These are phyloP conservation scores for Panthera uncia DNA, from an alignment of 2,113 vertebrate species.

Conservation along the genomic window DNA sequence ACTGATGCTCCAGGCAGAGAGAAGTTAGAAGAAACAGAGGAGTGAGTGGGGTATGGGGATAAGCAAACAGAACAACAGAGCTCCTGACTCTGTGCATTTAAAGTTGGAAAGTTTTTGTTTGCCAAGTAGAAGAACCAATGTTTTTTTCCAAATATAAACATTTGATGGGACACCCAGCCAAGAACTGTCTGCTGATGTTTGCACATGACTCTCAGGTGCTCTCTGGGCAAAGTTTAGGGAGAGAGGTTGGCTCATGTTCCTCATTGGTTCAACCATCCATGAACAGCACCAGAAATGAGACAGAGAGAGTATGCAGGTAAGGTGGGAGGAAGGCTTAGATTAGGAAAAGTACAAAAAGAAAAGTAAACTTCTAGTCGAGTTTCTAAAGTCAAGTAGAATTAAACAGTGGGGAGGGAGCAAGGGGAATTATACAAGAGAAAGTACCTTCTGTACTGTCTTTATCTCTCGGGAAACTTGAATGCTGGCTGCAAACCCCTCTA, in stretches of 20 bases:
- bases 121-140: neutral
- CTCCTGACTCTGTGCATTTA: neutral
- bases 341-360: neutral
- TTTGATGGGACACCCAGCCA: constrained; percentile 26
- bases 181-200: neutral
- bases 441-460: neutral
- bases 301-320: neutral
- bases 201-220: constrained; percentile 53
- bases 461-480: neutral
- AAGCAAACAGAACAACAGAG: neutral
- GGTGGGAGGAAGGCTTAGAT: neutral
- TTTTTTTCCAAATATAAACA: constrained; percentile 55
- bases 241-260: neutral
- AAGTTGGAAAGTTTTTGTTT: constrained; percentile 1
- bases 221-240: neutral
- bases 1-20: neutral
- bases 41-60: neutral
- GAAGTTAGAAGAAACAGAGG: neutral
- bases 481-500: neutral
- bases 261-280: neutral
- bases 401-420: neutral
- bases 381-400: neutral
- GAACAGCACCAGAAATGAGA: neutral
- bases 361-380: neutral
- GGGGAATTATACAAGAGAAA: neutral